phyloP scores from a whole-genome alignment of 2,113 vertebrate species.

The Beaufortia kweichowensis region DNA sequence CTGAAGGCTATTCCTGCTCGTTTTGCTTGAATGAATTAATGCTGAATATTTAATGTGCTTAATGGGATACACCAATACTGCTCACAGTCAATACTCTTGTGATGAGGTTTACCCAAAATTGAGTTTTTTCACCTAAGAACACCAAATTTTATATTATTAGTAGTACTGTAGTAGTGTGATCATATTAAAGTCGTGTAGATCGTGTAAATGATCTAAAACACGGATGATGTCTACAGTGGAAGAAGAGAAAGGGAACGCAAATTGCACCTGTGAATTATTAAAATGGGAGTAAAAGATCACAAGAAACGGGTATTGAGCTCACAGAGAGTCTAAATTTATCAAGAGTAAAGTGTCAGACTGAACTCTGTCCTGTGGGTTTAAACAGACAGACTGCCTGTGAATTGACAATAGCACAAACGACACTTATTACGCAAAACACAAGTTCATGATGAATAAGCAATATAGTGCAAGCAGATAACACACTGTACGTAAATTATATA shows the following conservation, averaged over 20 bases:
- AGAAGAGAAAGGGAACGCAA: slow-evolving; percentile 57
- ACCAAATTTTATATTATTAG: too few species aligned
- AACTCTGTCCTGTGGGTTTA: slow-evolving; percentile 18
- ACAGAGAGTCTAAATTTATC: slow-evolving; percentile 9
- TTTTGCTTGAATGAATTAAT: neutral
- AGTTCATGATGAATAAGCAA: too few species aligned
- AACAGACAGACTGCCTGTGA: neutral
- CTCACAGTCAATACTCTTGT: neutral
- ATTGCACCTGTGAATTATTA: slow-evolving; percentile 69
- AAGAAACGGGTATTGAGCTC: slow-evolving; percentile 28
- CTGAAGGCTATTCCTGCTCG: neutral
- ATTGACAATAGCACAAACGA: neutral
- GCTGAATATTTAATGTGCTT: neutral
- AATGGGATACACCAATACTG: neutral
- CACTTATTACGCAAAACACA: neutral
- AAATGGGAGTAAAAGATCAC: slow-evolving; percentile 55
- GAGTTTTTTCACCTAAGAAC: neutral
- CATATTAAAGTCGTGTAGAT: too few species aligned
- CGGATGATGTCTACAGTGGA: slow-evolving; percentile 28
- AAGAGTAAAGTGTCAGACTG: slow-evolving; percentile 12
- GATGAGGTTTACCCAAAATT: neutral
- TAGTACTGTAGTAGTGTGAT: too few species aligned
- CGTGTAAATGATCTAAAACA: slow-evolving; percentile 4
- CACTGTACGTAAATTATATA: too few species aligned
- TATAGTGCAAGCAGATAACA: too few species aligned